Percentiles rank a stretch among this genome's conserved stretches.
These are phyloP conservation scores for Lytechinus pictus DNA, from an alignment of 35 echinoderm and acorn worm genomes.

Conservation along the genomic window DNA sequence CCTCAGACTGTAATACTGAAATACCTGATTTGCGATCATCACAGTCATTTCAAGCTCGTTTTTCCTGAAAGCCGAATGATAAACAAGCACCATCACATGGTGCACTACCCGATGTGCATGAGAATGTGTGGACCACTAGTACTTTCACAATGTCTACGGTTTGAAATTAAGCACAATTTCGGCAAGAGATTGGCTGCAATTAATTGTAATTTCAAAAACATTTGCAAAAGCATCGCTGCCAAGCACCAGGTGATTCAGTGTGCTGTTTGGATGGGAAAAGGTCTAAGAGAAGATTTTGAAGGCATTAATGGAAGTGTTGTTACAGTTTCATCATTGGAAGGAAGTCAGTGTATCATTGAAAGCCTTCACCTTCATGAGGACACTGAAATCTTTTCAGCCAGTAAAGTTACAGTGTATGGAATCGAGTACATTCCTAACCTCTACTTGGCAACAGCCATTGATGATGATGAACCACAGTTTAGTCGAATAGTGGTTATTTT, in stretches of 20 bases:
- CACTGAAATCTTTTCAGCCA: not conserved
- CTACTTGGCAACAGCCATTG: not conserved
- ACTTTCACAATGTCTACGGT: conserved; percentile 62
- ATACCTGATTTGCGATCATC: conserved; percentile 67
- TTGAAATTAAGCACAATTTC: conserved; percentile 75
- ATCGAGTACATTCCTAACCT: not conserved
- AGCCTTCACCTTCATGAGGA: not conserved
- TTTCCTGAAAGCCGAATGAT: conserved; percentile 67
- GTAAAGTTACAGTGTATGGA: not conserved
- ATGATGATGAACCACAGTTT: conserved; percentile 24
- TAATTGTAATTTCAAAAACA: conserved; percentile 79
- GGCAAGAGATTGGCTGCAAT: conserved; percentile 61
- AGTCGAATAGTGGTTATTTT: not conserved
- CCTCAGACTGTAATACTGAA: conserved; percentile 57
- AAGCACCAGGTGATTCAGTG: conserved; percentile 51
- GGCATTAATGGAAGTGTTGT: not conserved
- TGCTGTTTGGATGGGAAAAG: not conserved
- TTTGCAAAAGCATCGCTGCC: conserved; percentile 66
- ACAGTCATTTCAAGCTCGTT: conserved; percentile 54
- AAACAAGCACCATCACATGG: conserved; percentile 87
- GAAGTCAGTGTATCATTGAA: conserved; percentile 53
- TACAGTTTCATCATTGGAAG: conserved; percentile 8
- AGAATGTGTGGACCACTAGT: conserved; percentile 65
- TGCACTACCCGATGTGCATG: conserved; percentile 74
- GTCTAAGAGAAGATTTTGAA: conserved; percentile 1